Percentiles rank a stretch among this genome's conserved stretches.
phyloP scores from a whole-genome alignment of 2,888 invertebrate species.

The Chamaedrilus cognettii region DNA sequence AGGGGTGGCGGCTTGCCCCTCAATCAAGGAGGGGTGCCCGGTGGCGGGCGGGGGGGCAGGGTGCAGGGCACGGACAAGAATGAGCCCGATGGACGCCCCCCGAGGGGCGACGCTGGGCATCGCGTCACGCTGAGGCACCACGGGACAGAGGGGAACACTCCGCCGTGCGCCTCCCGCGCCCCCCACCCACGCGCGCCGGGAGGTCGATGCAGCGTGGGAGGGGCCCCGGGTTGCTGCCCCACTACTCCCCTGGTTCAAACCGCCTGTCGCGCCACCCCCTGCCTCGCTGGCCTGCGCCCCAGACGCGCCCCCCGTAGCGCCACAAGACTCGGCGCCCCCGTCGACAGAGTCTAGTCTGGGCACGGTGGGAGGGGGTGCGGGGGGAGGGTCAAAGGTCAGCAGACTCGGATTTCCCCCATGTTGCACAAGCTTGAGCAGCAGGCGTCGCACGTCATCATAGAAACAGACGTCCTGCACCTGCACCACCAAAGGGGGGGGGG shows the following conservation, averaged over 20 bases:
- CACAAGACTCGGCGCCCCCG: not conserved
- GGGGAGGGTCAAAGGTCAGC: slow-evolving; percentile 34
- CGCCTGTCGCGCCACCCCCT: too few species aligned
- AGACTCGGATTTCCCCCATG: slow-evolving; percentile 37
- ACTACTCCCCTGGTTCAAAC: too few species aligned
- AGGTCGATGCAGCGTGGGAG: too few species aligned
- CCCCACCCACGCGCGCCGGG: too few species aligned
- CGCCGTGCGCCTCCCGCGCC: not conserved
- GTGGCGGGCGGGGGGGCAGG: slow-evolving; percentile 20
- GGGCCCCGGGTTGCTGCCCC: not conserved
- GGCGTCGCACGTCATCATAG: slow-evolving; percentile 29
- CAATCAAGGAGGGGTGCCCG: too few species aligned
- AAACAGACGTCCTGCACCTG: slow-evolving; percentile 31
- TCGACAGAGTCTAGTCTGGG: too few species aligned
- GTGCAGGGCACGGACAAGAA: slow-evolving; percentile 31
- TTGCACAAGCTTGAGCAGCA: slow-evolving; percentile 34
- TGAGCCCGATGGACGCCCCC: slow-evolving; percentile 30
- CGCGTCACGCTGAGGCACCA: slow-evolving; percentile 30
- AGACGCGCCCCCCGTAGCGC: not conserved
- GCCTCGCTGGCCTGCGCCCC: too few species aligned
- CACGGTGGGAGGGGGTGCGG: too few species aligned
- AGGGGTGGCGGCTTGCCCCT: too few species aligned
- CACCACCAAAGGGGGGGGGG: too few species aligned
- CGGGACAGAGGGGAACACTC: too few species aligned
- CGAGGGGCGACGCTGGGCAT: slow-evolving; percentile 23